Evolutionary conservation across 2,888 invertebrate species (phyloP).

Genomic region (Acholoe squamosa): DNA sequence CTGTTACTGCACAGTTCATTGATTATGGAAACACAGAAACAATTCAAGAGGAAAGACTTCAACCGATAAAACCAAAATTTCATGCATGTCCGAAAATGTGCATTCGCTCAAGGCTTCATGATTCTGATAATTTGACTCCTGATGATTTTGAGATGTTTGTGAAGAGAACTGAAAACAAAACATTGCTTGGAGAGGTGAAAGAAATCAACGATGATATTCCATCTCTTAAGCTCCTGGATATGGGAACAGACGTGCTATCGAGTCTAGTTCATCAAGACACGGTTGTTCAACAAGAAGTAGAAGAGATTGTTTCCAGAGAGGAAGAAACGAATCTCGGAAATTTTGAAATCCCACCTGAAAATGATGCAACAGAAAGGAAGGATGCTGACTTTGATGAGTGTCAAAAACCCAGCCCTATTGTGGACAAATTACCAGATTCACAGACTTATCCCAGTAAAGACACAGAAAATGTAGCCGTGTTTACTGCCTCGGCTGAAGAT

Average conservation of each 20-base stretch:
- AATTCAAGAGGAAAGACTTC: slow-evolving; percentile 64
- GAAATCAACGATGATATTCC: not conserved
- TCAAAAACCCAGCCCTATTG: too few species aligned
- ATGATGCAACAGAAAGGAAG: too few species aligned
- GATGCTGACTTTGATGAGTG: too few species aligned
- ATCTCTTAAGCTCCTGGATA: not conserved
- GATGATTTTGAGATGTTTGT: slow-evolving; percentile 71
- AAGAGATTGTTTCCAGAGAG: too few species aligned
- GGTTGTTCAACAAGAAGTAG: too few species aligned
- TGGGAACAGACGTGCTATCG: not conserved
- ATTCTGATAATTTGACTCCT: slow-evolving; percentile 68
- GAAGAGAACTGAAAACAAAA: slow-evolving; percentile 65
- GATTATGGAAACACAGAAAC: slow-evolving; percentile 80
- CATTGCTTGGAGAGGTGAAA: slow-evolving; percentile 3
- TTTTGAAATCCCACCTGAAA: too few species aligned
- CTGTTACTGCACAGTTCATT: slow-evolving; percentile 77
- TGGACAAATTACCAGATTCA: too few species aligned
- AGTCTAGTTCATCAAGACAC: not conserved
- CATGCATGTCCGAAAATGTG: slow-evolving; percentile 69
- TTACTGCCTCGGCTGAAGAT: too few species aligned
- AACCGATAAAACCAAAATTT: slow-evolving; percentile 70
- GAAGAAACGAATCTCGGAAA: too few species aligned
- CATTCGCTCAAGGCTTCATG: slow-evolving; percentile 71
- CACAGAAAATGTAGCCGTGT: too few species aligned
- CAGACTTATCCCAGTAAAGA: too few species aligned